phyloP scores from a whole-genome alignment of 2,888 invertebrate species.

The Thera obeliscata region DNA sequence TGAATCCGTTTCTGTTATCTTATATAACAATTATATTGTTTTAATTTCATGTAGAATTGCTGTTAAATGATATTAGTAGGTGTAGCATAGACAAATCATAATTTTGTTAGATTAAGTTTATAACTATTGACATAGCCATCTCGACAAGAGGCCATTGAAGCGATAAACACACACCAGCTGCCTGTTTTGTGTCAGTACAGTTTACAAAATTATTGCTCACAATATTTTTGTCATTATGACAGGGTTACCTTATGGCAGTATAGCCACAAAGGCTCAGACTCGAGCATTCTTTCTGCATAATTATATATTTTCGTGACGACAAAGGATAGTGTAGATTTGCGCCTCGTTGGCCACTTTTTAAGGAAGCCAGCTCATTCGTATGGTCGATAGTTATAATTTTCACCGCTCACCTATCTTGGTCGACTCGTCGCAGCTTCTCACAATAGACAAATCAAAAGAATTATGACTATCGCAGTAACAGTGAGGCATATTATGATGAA shows the following conservation, averaged over 20 bases:
- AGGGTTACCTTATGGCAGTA: no score
- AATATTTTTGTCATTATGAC: no score
- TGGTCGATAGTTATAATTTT: conserved; percentile 8
- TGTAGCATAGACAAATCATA: conserved; percentile 6
- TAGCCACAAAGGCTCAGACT: no score
- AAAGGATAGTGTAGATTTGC: no score
- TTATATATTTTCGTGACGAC: no score
- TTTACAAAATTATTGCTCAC: no score
- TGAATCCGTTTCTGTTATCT: no score
- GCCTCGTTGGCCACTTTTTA: conserved; percentile 8
- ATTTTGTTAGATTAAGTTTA: conserved; percentile 6
- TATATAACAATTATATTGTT: no score
- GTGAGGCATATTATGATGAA: conserved; percentile 91
- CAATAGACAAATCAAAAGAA: conserved; percentile 25
- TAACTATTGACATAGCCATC: conserved; percentile 9
- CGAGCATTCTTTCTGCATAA: no score
- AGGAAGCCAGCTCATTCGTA: background rate
- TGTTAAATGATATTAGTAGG: conserved; percentile 3
- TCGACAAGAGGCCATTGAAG: conserved; percentile 15
- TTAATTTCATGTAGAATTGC: background rate
- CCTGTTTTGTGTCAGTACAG: background rate
- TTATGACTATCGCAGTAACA: conserved; percentile 30
- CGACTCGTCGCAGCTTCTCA: conserved; percentile 20
- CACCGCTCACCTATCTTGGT: conserved; percentile 22
- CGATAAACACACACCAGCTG: background rate